Conservation (phyloP, 2,888 invertebrate species). For the Chymomyza caudatula region DNA sequence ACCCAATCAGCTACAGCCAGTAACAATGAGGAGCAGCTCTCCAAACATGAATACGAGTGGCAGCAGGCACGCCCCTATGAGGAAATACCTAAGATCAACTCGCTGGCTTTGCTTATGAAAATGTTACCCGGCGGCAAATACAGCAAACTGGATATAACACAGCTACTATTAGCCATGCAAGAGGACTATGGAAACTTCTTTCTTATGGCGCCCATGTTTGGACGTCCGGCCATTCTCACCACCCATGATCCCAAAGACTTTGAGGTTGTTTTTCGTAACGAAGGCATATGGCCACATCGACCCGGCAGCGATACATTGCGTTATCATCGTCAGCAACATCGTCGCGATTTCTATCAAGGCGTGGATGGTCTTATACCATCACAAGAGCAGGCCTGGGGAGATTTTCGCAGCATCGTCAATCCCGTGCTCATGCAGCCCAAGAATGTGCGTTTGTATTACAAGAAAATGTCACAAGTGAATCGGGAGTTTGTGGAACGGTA, state of each 20-base stretch:
- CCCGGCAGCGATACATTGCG: constrained; percentile 73
- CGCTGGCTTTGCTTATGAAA: constrained; percentile 31
- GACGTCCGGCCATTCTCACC: constrained; percentile 68
- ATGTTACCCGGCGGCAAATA: constrained; percentile 52
- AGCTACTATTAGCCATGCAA: constrained; percentile 11
- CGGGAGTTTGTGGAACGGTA: constrained; percentile 54
- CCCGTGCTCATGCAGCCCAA: constrained; percentile 82
- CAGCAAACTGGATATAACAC: constrained; percentile 23
- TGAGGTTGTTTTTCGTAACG: constrained; percentile 77
- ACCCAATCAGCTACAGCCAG: constrained; percentile 28
- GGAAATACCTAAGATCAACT: constrained; percentile 55
- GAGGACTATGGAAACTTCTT: constrained; percentile 73
- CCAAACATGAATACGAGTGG: constrained; percentile 53
- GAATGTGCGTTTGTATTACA: constrained; percentile 79
- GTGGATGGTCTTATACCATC: constrained; percentile 56
- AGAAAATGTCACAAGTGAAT: constrained; percentile 78
- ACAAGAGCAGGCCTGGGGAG: constrained; percentile 83
- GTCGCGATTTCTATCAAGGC: constrained; percentile 33
- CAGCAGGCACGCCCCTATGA: constrained; percentile 56
- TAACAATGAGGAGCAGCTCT: neutral
- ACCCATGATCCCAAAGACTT: constrained; percentile 79
- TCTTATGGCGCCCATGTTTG: constrained; percentile 73
- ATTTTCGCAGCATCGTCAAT: constrained; percentile 82
- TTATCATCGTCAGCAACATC: constrained; percentile 72
- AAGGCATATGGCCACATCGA: constrained; percentile 78